Evolutionary conservation across 2,113 vertebrate species (phyloP).

Genomic region (Phylloscopus whistleri): DNA sequence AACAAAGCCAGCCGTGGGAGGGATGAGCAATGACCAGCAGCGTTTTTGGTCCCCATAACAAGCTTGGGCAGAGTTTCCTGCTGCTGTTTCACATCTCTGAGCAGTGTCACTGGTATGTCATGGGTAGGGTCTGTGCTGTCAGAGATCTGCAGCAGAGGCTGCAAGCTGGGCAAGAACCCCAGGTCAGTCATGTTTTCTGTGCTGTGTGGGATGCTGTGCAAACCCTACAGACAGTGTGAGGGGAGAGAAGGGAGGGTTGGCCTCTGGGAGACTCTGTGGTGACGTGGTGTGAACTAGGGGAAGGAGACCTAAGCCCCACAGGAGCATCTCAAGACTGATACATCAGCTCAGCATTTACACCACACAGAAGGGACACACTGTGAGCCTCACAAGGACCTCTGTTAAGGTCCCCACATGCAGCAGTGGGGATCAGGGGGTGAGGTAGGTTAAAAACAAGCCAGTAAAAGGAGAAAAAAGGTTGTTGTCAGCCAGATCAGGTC

Average conservation of each 20-base stretch:
- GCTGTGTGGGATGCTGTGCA: rapidly evolving
- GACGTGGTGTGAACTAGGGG: neutral
- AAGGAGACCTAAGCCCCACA: neutral
- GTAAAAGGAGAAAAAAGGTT: rapidly evolving
- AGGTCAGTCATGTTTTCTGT: neutral
- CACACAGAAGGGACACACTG: rapidly evolving
- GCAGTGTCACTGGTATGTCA: neutral
- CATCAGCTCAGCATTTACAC: neutral
- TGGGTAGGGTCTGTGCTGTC: neutral
- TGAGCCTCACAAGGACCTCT: neutral
- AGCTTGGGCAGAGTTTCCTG: neutral
- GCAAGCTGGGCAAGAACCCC: neutral
- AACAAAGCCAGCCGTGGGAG: neutral
- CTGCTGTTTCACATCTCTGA: neutral
- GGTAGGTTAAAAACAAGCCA: neutral
- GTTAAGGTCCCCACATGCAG: rapidly evolving
- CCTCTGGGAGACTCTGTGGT: neutral
- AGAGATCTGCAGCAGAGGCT: neutral
- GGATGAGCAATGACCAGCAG: neutral
- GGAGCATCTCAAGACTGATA: neutral
- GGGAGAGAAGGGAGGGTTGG: neutral
- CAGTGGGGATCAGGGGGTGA: neutral
- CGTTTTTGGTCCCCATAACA: neutral
- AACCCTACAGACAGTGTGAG: rapidly evolving
- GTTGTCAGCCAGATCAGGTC: neutral